phyloP scores from a whole-genome alignment of 1,140 invertebrate species.

The Drosophila punjabiensis region DNA sequence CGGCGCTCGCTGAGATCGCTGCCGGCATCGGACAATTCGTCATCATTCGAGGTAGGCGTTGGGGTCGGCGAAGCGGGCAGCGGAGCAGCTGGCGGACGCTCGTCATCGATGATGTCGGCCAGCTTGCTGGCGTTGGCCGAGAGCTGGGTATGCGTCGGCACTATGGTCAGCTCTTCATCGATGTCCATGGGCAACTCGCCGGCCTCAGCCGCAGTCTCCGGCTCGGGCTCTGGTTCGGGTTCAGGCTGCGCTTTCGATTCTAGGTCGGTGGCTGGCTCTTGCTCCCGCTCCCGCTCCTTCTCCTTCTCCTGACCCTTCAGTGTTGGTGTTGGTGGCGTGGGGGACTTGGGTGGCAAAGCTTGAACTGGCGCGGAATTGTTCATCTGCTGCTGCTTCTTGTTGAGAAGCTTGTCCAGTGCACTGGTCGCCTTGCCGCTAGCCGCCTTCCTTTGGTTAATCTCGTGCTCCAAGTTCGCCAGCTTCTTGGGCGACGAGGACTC shows the following conservation, averaged over 20 bases:
- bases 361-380: conserved; percentile 39
- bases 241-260: conserved; percentile 10
- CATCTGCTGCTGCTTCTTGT: conserved; percentile 75
- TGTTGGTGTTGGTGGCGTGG: background rate
- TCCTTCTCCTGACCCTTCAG: conserved; percentile 4
- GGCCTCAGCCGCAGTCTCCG: conserved; percentile 45
- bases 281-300: conserved; percentile 5
- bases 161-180: conserved; percentile 78
- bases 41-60: conserved; percentile 69
- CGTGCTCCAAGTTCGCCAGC: conserved; percentile 66
- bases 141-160: conserved; percentile 73
- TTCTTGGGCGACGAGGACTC: conserved; percentile 65
- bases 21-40: conserved; percentile 56
- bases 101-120: conserved; percentile 71
- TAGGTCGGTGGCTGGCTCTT: background rate
- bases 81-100: conserved; percentile 76
- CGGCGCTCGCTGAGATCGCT: conserved; percentile 55
- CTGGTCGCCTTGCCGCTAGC: conserved; percentile 62
- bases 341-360: conserved; percentile 9
- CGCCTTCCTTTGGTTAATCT: conserved; percentile 76
- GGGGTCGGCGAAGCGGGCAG: conserved; percentile 77
- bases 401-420: conserved; percentile 74
- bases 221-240: conserved; percentile 1
- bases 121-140: conserved; percentile 66
- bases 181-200: conserved; percentile 82